Evolutionary conservation across 1,140 invertebrate species (phyloP).

Genomic region (Pogonomyrmex barbatus): DNA sequence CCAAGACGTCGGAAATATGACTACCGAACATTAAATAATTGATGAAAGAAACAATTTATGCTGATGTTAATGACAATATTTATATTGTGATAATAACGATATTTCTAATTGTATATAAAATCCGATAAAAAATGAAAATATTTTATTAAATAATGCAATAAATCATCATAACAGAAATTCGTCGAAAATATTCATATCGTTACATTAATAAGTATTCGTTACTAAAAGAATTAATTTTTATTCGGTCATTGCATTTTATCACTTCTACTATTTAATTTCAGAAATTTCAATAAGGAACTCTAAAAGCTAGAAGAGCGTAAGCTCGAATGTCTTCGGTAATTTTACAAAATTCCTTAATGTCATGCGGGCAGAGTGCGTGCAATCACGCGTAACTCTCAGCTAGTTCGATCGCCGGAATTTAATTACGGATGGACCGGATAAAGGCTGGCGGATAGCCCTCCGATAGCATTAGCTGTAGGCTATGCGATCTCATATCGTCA

Average conservation of each 20-base stretch:
- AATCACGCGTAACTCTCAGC: conserved; percentile 58
- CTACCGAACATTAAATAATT: conserved; percentile 35
- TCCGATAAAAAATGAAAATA: not conserved
- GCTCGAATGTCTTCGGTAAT: conserved; percentile 29
- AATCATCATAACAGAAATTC: not conserved
- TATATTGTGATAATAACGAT: not conserved
- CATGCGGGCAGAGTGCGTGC: conserved; percentile 35
- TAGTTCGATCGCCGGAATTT: conserved; percentile 66
- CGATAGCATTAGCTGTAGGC: conserved; percentile 54
- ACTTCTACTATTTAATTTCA: not conserved
- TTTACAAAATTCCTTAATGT: conserved; percentile 57
- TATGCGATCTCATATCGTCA: conserved; percentile 48
- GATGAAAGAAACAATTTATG: conserved; percentile 2
- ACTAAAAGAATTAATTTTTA: not conserved
- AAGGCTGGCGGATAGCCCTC: conserved; percentile 35
- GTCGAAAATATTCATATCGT: conserved; percentile 7
- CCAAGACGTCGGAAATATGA: conserved; percentile 40
- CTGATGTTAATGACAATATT: not conserved
- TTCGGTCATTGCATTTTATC: not conserved
- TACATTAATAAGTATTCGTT: not conserved
- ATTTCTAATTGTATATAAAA: not conserved
- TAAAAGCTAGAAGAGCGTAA: not conserved
- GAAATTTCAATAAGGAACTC: not conserved
- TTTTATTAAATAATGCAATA: not conserved
- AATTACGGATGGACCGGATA: conserved; percentile 56